Evolutionary conservation across 1,140 invertebrate genomes (phyloP), one percentile per base, ranked within the genome.

Genomic region (Drosophila fuyamai): DNA sequence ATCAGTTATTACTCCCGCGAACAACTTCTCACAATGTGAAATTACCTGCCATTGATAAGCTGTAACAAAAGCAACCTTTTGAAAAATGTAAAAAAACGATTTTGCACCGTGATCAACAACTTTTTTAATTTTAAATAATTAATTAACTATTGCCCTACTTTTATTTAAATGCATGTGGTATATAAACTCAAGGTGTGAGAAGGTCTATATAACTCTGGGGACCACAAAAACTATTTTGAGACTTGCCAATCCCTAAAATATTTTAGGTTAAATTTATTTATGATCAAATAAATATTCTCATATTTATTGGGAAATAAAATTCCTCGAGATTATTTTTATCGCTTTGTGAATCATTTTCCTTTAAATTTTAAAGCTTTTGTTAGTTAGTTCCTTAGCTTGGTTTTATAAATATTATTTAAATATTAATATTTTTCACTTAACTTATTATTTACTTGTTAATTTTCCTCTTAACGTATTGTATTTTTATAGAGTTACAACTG

Each of bases 11-110:
- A 41, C 32, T 68, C 16, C 29, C 27, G 40, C 16, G 27, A 55
- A 47, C 16, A 70, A 67, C 41, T 71, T 71, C 36, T 46, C 40
- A 66, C 35, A 66, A 76, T 76, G 48, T 76, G 54, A 47, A 66
- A 58, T 58, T 65, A 65, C 5, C 13, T 44, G 40, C 8, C 36
- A 18, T 14, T 46, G 73, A 76, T 76, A 76, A 76, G 46, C 47
- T 16, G 4, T n/a, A 23, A 44, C 23, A n/a, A 73, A 43, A 14
- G 29, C 8, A 36, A 51, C 10, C 55, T 55, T 40, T 23, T 18
- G 5, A 23, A 13, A 27, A 48, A 23, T 8, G n/a, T 48, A 16
- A 5, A 4, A 35, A 5, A 13, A 10, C 0, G 9, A 51, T 16
- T 51, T 51, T 51, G 7, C 14, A 36, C n/a, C 1, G 10, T 47